A percentile compares a stretch with the other conserved stretches of the same genome.
phyloP scores from a whole-genome alignment of 53 echinoderm and acorn worm species.

The Echinometra lucunter region DNA sequence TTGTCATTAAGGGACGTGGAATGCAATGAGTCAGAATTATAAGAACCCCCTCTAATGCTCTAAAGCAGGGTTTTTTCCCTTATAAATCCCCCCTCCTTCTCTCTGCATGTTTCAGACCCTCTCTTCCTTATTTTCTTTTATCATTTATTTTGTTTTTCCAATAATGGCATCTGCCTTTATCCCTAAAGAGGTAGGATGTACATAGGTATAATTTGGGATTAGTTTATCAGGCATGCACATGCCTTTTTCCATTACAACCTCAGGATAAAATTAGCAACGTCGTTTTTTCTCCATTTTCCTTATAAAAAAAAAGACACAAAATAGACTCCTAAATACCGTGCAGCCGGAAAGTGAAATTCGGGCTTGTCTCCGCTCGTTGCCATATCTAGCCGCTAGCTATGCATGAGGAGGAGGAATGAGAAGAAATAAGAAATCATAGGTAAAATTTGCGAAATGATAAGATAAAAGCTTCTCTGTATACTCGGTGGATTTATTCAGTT shows the following conservation, averaged over 20 bases:
- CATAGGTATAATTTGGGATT: slow-evolving; percentile 56
- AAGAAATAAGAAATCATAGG: neutral
- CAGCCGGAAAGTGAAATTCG: slow-evolving; percentile 60
- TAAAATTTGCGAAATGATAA: slow-evolving; percentile 27
- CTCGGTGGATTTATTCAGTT: slow-evolving; percentile 37
- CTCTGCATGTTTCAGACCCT: neutral
- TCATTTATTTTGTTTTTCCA: neutral
- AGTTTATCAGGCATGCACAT: slow-evolving; percentile 60
- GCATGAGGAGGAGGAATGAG: slow-evolving; percentile 10
- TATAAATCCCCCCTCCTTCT: neutral
- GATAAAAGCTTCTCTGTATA: slow-evolving; percentile 20
- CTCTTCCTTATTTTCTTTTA: neutral
- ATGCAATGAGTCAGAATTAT: too few relatives aligned
- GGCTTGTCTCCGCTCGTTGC: slow-evolving; percentile 58
- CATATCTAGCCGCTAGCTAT: slow-evolving; percentile 46
- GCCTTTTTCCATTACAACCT: slow-evolving; percentile 45
- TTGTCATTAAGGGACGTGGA: too few relatives aligned
- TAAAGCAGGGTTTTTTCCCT: too few relatives aligned
- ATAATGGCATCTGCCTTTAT: slow-evolving; percentile 58
- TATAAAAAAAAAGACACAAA: neutral
- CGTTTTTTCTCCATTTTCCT: slow-evolving; percentile 18
- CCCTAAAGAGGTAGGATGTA: slow-evolving; percentile 32
- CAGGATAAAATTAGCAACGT: neutral
- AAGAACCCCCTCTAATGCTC: too few relatives aligned
- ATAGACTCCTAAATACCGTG: slow-evolving; percentile 52